A percentile compares a stretch with the other conserved stretches of the same genome.
phyloP scores from a whole-genome alignment of 2,797 vertebrate genomes.

The Xenopus petersii region DNA sequence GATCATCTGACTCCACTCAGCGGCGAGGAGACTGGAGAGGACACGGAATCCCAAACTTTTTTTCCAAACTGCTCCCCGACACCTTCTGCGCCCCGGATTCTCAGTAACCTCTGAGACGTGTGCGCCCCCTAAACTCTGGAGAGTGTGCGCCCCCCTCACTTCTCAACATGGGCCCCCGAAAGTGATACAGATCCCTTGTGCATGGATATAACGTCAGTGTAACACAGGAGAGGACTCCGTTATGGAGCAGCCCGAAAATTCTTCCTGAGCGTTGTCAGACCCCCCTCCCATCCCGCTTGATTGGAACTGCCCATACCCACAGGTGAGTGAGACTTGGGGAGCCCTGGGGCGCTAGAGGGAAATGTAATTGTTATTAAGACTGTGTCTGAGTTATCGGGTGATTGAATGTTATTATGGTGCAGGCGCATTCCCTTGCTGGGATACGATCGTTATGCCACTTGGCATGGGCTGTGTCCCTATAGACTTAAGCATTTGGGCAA shows the following conservation, averaged over 20 bases:
- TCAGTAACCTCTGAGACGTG: neutral
- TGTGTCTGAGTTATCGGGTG: no score
- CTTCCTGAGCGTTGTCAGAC: neutral
- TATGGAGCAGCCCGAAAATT: no score
- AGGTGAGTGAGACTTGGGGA: constrained; percentile 15
- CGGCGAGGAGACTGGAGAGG: neutral
- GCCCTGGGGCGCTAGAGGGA: no score
- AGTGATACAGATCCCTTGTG: neutral
- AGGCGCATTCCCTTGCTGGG: no score
- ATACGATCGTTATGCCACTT: no score
- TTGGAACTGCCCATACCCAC: constrained; percentile 2
- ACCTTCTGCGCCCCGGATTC: neutral
- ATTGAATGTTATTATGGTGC: no score
- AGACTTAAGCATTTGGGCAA: no score
- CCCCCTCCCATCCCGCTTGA: neutral
- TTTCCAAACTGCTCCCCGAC: neutral
- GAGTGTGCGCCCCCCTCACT: no score
- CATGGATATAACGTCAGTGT: no score
- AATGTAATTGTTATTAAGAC: no score
- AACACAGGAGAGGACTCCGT: no score
- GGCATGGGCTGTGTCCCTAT: no score
- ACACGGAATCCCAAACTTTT: constrained; percentile 21
- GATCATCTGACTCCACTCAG: constrained; percentile 59
- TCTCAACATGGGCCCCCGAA: neutral
- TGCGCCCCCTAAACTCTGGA: neutral